Evolutionary conservation across 2,888 invertebrate genomes (phyloP).

Genomic region (Cephus pygmeus): DNA sequence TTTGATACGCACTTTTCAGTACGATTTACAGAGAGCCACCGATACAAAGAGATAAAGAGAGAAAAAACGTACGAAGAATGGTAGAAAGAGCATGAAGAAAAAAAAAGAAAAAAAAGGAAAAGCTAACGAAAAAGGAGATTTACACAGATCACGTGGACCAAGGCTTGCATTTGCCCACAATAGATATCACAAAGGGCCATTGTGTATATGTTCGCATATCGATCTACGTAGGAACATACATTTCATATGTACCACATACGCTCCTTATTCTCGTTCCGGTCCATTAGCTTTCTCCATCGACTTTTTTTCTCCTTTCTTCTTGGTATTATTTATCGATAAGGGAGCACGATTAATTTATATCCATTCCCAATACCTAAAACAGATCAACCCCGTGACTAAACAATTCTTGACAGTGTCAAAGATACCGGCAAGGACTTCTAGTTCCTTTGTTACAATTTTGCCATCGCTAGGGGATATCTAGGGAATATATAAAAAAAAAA

Average conservation of each 20-base stretch:
- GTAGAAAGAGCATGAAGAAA: neutral
- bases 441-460: neutral
- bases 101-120: conserved; percentile 9
- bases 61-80: neutral
- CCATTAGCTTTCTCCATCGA: neutral
- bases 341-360: conserved; percentile 8
- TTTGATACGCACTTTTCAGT: conserved; percentile 8
- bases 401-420: neutral
- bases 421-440: neutral
- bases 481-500: neutral
- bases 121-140: conserved; percentile 6
- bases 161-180: conserved; percentile 1
- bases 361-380: conserved; percentile 3
- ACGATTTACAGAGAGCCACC: neutral
- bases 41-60: conserved; percentile 6
- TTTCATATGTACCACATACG: neutral
- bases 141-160: neutral
- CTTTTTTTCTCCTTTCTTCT: neutral
- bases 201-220: conserved; percentile 1
- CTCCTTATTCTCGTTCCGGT: conserved; percentile 2
- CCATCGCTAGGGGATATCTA: neutral
- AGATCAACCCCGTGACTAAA: conserved; percentile 11
- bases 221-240: neutral
- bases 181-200: neutral
- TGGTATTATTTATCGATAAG: neutral